These are phyloP conservation scores for Argya squamiceps DNA, from an alignment of 2,797 vertebrate species.

Conservation along the genomic window DNA sequence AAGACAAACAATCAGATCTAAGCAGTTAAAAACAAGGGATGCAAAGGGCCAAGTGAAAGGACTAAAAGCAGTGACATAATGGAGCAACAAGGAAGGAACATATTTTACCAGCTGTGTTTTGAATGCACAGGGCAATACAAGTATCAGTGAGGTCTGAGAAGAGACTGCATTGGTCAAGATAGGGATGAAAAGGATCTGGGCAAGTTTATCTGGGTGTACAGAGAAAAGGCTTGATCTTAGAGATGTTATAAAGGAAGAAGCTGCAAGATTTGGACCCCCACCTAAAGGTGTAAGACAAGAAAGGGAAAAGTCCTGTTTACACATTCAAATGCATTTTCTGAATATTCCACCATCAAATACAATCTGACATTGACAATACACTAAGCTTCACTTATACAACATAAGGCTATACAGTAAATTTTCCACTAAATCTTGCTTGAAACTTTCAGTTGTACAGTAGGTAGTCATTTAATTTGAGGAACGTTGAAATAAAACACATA, in stretches of 20 bases:
- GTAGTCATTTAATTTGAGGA: not conserved
- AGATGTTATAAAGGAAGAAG: slow-evolving; percentile 53
- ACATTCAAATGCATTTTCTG: not conserved
- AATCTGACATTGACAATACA: not conserved
- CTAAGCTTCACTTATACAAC: not conserved
- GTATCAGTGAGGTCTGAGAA: slow-evolving; percentile 61
- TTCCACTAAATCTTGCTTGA: not conserved
- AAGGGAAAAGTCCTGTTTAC: slow-evolving; percentile 51
- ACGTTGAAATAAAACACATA: not conserved
- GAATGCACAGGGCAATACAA: slow-evolving; percentile 50
- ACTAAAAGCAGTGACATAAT: not conserved
- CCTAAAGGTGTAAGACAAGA: slow-evolving; percentile 58
- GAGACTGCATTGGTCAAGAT: slow-evolving; percentile 59
- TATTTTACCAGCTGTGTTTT: slow-evolving; percentile 64
- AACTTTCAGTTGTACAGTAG: not conserved
- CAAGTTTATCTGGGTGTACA: slow-evolving; percentile 59
- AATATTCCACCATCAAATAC: not conserved
- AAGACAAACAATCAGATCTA: not conserved
- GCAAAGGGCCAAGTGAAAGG: not conserved
- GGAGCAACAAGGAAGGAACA: slow-evolving; percentile 12
- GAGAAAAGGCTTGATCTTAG: slow-evolving; percentile 59
- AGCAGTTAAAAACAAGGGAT: not conserved
- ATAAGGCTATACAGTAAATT: not conserved
- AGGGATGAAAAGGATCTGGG: slow-evolving; percentile 65
- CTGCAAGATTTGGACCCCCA: slow-evolving; percentile 47